Evolutionary conservation across 2,113 vertebrate species (phyloP).

Genomic region (Malaclemys terrapin): DNA sequence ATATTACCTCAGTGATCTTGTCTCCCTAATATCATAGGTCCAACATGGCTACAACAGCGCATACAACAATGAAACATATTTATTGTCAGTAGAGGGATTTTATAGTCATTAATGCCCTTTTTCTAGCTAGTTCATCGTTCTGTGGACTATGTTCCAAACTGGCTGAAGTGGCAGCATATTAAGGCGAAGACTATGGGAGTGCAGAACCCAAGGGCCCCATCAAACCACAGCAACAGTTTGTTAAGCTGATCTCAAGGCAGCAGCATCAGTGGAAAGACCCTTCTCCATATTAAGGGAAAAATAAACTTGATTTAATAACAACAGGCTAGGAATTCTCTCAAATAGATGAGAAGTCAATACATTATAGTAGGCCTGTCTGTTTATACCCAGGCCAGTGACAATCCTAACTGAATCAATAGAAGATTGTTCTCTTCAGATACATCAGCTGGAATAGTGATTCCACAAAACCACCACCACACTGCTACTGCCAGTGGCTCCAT

Average conservation of each 20-base stretch:
- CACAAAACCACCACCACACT: not conserved
- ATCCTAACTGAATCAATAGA: not conserved
- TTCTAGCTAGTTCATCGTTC: not conserved
- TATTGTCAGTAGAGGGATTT: not conserved
- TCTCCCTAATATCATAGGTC: not conserved
- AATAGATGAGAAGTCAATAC: not conserved
- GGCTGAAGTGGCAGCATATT: not conserved
- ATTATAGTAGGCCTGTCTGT: not conserved
- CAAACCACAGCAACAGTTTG: not conserved
- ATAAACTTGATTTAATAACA: not conserved
- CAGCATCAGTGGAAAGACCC: not conserved
- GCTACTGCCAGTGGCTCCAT: not conserved
- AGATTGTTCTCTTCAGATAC: not conserved
- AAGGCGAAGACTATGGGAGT: not conserved
- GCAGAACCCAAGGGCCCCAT: not conserved
- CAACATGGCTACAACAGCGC: not conserved
- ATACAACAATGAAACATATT: not conserved
- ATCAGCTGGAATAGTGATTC: not conserved
- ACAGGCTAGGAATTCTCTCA: not conserved
- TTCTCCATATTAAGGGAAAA: not conserved
- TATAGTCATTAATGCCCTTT: not conserved
- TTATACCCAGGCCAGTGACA: not conserved
- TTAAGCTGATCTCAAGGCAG: not conserved
- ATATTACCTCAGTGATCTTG: not conserved
- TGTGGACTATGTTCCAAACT: not conserved